Percentiles rank a stretch among this genome's conserved stretches.
Conservation (phyloP, 2,888 invertebrate species). For the Hemistola chrysoprasaria region DNA sequence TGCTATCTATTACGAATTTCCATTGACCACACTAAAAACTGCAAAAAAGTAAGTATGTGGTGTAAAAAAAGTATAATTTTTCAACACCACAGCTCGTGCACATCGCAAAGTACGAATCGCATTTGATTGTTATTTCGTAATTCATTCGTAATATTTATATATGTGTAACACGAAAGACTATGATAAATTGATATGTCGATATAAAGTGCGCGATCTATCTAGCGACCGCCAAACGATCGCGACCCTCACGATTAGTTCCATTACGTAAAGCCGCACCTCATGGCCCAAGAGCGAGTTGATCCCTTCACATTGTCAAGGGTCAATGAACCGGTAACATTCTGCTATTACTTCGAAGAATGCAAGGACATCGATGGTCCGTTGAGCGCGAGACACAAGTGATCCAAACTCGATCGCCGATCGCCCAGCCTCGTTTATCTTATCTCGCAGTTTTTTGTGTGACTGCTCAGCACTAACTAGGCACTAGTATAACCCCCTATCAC, state of each 20-base stretch:
- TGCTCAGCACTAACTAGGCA: background rate
- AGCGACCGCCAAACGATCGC: slow-evolving; percentile 53
- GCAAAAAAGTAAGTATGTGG: no score
- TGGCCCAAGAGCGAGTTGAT: slow-evolving; percentile 54
- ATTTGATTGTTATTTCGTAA: no score
- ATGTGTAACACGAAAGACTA: slow-evolving; percentile 2
- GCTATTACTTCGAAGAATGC: slow-evolving; percentile 71
- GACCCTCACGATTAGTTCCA: slow-evolving; percentile 56
- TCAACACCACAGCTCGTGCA: no score
- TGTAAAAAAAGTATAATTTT: no score
- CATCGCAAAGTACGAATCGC: no score
- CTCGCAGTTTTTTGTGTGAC: slow-evolving; percentile 8
- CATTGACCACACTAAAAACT: no score
- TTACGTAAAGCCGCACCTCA: slow-evolving; percentile 69
- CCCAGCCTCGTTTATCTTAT: slow-evolving; percentile 22
- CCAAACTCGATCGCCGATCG: slow-evolving; percentile 16
- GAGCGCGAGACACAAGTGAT: slow-evolving; percentile 30
- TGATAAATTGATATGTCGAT: slow-evolving; percentile 12
- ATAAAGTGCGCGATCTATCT: slow-evolving; percentile 24
- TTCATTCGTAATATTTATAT: no score
- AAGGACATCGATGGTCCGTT: slow-evolving; percentile 67
- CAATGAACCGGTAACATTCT: slow-evolving; percentile 72
- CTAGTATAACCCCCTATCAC: slow-evolving; percentile 19
- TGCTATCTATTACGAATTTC: no score
- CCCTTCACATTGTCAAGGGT: slow-evolving; percentile 75